Base-by-base conservation (phyloP, 2,888 invertebrate genomes). In the Gymnocheta viridis region DNA sequence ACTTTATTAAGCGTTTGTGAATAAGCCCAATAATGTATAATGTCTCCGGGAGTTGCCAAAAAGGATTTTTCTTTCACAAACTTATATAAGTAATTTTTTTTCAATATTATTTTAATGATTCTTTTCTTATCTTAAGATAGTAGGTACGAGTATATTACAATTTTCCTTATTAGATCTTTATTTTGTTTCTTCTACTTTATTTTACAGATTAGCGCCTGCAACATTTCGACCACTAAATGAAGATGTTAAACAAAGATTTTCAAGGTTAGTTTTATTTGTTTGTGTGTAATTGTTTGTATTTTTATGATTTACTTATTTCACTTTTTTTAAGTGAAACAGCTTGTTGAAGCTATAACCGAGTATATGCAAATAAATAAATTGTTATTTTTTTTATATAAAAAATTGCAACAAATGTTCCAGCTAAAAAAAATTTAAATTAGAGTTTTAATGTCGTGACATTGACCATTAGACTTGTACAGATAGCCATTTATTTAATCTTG, bases 201-300 rank as follows among this genome's bases (percentile, higher is more conserved):
- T 49, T 86, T 85, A 3, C 58, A 86, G 86, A 85, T 82, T 86
- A 84, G 60, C 85, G 32, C 84, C 82, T 49, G 82, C 78, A 51
- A 64, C 76, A 54, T 69, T 81, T 51, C 78, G 76, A 67, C 77
- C 86, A 77, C 62, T 85, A 80, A 86, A 77, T 83, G 86, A 87
- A 84, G 85, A 86, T 86, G 86, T 85, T 80, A 85, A 86, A 72
- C 85, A 73, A 49, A 73, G 80, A 73, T 82, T 74, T 85, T 86
- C 86, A 84, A 86, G 87, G 87, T 87, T 54, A 86, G 86, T 80
- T 29, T 27, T 35, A 22, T 35, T 35, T 56, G 10, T 4, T 14
- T 17, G 22, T 4, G 6, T 17, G 22, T 10, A 19, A 9, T 24
- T 41, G 6, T 44, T 29, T 6, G 4, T 47, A 49, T 3, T 12